Evolutionary conservation across 2,113 vertebrate genomes (phyloP).

Genomic region (Eurypyga helias): DNA sequence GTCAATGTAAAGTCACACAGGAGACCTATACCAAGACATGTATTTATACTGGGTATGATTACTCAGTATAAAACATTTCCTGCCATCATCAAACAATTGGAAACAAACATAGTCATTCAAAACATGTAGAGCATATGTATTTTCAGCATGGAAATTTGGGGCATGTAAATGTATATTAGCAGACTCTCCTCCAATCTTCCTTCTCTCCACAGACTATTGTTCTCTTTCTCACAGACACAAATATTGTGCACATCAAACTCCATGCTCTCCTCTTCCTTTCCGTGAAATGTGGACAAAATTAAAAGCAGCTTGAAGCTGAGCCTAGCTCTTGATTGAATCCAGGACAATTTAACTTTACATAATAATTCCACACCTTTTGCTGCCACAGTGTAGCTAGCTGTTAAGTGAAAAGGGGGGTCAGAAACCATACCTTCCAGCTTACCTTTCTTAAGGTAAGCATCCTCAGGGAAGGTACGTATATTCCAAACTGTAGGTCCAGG

Average conservation of each 20-base stretch:
- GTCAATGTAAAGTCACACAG: not conserved
- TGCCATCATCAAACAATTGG: not conserved
- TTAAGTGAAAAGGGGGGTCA: not conserved
- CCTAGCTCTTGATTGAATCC: not conserved
- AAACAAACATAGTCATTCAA: not conserved
- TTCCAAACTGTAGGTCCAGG: not conserved
- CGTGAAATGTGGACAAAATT: not conserved
- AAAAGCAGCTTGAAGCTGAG: not conserved
- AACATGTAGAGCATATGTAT: not conserved
- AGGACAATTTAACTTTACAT: not conserved
- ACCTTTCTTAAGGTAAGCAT: not conserved
- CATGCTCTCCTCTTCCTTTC: not conserved
- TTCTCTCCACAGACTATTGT: not conserved
- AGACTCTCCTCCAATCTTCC: not conserved
- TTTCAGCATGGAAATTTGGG: not conserved
- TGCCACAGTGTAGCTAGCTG: not conserved
- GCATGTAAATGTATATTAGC: not conserved
- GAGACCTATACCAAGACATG: not conserved
- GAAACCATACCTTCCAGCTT: not conserved
- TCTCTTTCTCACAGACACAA: not conserved
- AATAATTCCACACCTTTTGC: not conserved
- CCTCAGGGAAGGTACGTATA: not conserved
- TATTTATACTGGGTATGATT: not conserved
- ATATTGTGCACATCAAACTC: not conserved
- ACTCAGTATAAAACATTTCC: not conserved